Percentiles rank a stretch among this genome's conserved stretches.
Conservation (phyloP, 1,140 invertebrate species). For the Calliphora vicina region DNA sequence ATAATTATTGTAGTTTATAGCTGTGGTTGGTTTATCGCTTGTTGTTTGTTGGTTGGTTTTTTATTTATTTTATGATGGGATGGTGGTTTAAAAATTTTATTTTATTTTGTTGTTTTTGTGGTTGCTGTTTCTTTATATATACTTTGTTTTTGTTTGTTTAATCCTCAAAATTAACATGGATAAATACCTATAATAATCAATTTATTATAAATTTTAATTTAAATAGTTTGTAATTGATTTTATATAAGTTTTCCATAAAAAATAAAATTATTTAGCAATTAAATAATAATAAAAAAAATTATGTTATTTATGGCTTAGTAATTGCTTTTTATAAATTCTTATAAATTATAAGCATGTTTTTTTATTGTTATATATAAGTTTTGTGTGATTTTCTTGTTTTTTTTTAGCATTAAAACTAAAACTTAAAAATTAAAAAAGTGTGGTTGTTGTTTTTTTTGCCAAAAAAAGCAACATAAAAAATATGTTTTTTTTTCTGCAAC, state of each 20-base stretch:
- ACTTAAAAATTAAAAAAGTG: not conserved
- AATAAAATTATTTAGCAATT: not conserved
- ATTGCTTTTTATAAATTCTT: not conserved
- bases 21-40: not conserved
- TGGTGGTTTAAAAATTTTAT: constrained; percentile 20
- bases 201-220: not conserved
- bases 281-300: not conserved
- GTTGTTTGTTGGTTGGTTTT: not conserved
- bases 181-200: constrained; percentile 60
- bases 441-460: not conserved
- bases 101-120: constrained; percentile 43
- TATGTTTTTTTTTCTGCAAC: not conserved
- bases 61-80: constrained; percentile 22
- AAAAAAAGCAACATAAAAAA: not conserved
- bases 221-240: not conserved
- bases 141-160: constrained; percentile 25
- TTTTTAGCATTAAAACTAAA: not conserved
- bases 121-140: constrained; percentile 38
- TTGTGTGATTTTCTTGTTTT: not conserved
- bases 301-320: not conserved
- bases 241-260: not conserved
- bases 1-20: constrained; percentile 41
- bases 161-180: constrained; percentile 63
- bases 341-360: not conserved
- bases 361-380: not conserved